Percentiles rank a stretch among this genome's conserved stretches.
Conservation (phyloP, 37 sponge, comb jelly and placozoan species). For the Axinella damicornis region DNA sequence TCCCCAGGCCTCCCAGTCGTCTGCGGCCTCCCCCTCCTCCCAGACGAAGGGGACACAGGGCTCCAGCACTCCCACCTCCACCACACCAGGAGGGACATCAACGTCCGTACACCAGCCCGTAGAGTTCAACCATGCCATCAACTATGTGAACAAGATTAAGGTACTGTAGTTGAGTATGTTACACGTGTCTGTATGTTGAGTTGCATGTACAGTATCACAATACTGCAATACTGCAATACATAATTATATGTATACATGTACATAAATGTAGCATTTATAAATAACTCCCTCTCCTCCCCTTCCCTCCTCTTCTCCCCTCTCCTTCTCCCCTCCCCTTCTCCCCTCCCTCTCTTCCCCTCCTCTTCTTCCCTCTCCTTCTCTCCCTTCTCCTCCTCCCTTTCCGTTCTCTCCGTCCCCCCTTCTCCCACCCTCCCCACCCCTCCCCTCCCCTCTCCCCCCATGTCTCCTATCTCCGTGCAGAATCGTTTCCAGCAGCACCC, state of each 20-base stretch:
- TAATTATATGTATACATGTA: neutral
- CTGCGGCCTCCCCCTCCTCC: no score
- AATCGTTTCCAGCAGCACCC: conserved; percentile 94
- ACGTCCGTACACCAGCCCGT: conserved; percentile 75
- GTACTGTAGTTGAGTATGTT: conserved; percentile 27
- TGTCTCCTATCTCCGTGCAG: conserved; percentile 31
- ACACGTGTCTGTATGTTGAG: neutral
- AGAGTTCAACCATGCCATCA: conserved; percentile 98
- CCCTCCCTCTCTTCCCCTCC: no score
- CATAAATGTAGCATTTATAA: neutral
- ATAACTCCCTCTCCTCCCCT: neutral
- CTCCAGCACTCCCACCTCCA: neutral
- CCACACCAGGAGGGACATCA: neutral
- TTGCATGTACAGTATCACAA: neutral
- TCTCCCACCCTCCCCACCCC: neutral
- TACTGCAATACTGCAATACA: no score
- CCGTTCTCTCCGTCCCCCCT: no score
- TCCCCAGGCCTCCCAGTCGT: no score
- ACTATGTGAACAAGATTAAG: conserved; percentile 97
- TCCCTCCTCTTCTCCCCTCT: no score
- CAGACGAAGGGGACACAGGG: neutral
- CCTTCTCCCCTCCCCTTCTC: no score
- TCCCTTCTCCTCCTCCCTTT: neutral
- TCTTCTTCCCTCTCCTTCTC: no score
- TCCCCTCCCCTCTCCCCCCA: neutral